phyloP scores from a whole-genome alignment of 2,797 vertebrate genomes.

The Podarcis siculus region DNA sequence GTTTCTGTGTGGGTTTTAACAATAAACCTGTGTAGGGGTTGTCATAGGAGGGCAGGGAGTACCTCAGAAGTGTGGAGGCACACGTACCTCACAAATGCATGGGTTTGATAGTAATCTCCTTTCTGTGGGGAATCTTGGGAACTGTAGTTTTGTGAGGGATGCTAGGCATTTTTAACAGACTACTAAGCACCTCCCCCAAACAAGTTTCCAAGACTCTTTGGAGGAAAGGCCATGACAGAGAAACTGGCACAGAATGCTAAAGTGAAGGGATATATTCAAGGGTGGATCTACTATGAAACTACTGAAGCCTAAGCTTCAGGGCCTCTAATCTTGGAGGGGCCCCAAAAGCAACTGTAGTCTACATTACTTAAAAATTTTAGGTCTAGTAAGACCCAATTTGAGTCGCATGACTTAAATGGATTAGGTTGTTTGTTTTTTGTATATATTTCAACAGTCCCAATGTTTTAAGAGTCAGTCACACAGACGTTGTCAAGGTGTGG shows the following conservation, averaged over 20 bases:
- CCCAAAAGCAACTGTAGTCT: too few species aligned
- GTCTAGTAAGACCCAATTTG: too few species aligned
- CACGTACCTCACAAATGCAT: background rate
- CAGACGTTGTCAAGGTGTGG: too few species aligned
- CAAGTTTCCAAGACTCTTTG: background rate
- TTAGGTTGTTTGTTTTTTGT: too few species aligned
- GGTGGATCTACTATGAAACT: too few species aligned
- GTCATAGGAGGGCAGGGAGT: background rate
- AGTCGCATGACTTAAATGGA: too few species aligned
- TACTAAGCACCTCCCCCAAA: background rate
- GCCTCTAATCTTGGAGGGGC: too few species aligned
- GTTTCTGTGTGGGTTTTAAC: background rate
- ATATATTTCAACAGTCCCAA: too few species aligned
- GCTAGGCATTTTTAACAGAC: background rate
- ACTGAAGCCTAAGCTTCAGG: too few species aligned
- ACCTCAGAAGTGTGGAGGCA: conserved; percentile 5
- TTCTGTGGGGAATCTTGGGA: background rate
- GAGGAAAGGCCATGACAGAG: background rate
- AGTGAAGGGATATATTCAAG: too few species aligned
- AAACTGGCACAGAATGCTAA: background rate
- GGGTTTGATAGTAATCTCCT: background rate
- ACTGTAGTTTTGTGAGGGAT: background rate
- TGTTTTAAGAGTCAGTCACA: too few species aligned
- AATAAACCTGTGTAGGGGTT: conserved; percentile 1
- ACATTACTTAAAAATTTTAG: too few species aligned